Conservation (phyloP, 1,140 invertebrate species). For the Papilio machaon region DNA sequence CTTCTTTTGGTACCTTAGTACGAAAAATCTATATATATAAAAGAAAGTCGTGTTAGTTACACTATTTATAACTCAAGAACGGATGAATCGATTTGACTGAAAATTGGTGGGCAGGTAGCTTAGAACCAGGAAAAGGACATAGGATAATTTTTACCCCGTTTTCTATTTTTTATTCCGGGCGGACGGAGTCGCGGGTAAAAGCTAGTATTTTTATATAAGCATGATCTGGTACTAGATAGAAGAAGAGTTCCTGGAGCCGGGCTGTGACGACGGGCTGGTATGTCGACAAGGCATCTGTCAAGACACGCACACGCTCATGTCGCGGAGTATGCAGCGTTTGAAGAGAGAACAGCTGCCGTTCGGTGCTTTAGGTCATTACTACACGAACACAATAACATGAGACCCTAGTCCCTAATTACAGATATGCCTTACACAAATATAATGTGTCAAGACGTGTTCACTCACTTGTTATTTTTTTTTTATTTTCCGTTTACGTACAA, state of each 20-base stretch:
- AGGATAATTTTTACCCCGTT: too few relatives aligned
- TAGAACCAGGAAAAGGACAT: too few relatives aligned
- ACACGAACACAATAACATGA: slow-evolving; percentile 14
- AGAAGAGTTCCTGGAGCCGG: slow-evolving; percentile 74
- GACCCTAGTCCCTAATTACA: neutral
- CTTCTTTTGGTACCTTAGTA: too few relatives aligned
- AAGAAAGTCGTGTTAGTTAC: too few relatives aligned
- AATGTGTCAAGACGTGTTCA: neutral
- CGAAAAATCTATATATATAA: too few relatives aligned
- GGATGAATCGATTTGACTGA: too few relatives aligned
- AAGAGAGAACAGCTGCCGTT: slow-evolving; percentile 1
- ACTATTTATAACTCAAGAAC: too few relatives aligned
- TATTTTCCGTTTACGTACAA: too few relatives aligned
- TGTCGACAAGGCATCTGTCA: slow-evolving; percentile 71
- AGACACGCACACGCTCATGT: slow-evolving; percentile 66
- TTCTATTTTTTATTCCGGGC: too few relatives aligned
- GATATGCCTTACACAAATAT: neutral
- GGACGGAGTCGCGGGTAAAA: too few relatives aligned
- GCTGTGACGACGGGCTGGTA: slow-evolving; percentile 74
- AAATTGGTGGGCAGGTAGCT: too few relatives aligned
- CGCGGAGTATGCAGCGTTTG: neutral
- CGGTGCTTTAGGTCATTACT: slow-evolving; percentile 16
- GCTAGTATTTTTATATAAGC: too few relatives aligned
- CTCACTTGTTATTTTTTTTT: neutral
- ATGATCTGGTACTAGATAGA: slow-evolving; percentile 56